These are phyloP conservation scores for Hirundichthys speculiger DNA, from an alignment of 2,113 vertebrate species.

Conservation along the genomic window DNA sequence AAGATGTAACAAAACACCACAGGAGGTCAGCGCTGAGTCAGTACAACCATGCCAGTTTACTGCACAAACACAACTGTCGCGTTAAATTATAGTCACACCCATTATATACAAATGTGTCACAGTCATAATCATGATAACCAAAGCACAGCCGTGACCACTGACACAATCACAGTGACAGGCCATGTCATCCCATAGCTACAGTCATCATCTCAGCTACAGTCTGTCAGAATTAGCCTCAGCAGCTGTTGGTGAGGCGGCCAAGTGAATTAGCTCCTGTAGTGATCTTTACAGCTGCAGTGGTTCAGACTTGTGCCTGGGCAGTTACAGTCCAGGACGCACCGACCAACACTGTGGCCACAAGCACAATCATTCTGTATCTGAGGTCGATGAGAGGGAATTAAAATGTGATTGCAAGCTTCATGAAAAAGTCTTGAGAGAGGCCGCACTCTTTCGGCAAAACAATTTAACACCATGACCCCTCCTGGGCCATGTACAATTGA, in stretches of 20 bases:
- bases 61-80: neutral
- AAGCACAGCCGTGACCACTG: neutral
- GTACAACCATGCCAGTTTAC: neutral
- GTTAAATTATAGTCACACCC: neutral
- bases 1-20: neutral
- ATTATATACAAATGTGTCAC: conserved; percentile 5
- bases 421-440: no score
- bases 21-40: neutral
- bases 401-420: no score
- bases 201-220: conserved; percentile 10
- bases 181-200: neutral
- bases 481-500: no score
- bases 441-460: no score
- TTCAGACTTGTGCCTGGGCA: neutral
- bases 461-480: no score
- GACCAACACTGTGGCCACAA: neutral
- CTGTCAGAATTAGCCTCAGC: conserved; percentile 15
- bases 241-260: neutral
- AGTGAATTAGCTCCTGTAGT: neutral
- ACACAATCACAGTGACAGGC: no score
- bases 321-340: neutral
- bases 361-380: no score
- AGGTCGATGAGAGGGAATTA: no score
- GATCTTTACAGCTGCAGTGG: neutral
- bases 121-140: conserved; percentile 9